A percentile compares a stretch with the other conserved stretches of the same genome.
Evolutionary conservation across 1,140 invertebrate species (phyloP).

Genomic region (Drosophila busckii): DNA sequence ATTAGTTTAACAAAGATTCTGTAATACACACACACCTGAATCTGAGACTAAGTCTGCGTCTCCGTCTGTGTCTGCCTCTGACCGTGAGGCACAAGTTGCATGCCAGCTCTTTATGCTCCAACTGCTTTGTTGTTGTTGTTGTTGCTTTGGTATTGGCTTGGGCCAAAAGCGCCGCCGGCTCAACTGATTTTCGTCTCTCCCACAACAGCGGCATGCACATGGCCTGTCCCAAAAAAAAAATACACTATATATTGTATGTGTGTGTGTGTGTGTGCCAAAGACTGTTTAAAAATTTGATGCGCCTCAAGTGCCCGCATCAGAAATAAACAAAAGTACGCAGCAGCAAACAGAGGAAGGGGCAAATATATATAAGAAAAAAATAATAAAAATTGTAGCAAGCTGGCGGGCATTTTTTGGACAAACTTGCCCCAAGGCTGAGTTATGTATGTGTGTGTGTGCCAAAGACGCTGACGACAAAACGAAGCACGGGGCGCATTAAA

Average conservation of each 20-base stretch:
- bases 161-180: conserved; percentile 54
- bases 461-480: conserved; percentile 36
- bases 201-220: conserved; percentile 45
- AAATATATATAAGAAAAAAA: conserved; percentile 14
- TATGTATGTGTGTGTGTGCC: conserved; percentile 42
- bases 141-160: conserved; percentile 21
- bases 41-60: too few species aligned
- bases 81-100: conserved; percentile 46
- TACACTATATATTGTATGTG: too few species aligned
- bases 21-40: conserved; percentile 58
- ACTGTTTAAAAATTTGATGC: conserved; percentile 74
- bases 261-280: conserved; percentile 75
- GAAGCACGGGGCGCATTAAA: conserved; percentile 54
- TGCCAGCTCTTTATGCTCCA: conserved; percentile 11
- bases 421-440: conserved; percentile 68
- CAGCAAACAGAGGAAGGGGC: conserved; percentile 37
- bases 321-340: conserved; percentile 76
- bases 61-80: too few species aligned
- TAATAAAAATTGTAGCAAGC: conserved; percentile 61
- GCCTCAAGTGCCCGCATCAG: conserved; percentile 72
- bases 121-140: conserved; percentile 24
- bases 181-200: conserved; percentile 74
- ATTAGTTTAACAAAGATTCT: conserved; percentile 69
- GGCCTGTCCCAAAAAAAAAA: too few species aligned
- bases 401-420: conserved; percentile 63